phyloP scores from a whole-genome alignment of 2,888 invertebrate species.

The Erebia palarica region DNA sequence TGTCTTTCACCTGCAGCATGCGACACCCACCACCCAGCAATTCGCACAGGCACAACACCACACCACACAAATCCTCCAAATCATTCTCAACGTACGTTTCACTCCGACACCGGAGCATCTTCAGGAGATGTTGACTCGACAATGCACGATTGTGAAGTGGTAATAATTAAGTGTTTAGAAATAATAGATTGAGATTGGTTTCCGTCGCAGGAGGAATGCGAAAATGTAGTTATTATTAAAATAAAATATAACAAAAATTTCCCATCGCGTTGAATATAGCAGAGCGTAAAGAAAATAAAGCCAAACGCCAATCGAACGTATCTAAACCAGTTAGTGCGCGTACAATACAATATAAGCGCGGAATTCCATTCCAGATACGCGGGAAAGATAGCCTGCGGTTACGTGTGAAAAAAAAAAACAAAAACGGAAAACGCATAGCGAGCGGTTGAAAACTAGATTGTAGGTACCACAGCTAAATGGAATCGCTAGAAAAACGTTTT shows the following conservation, averaged over 20 bases:
- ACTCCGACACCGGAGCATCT: too few relatives aligned
- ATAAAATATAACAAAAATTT: background rate
- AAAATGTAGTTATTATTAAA: background rate
- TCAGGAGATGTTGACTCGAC: too few relatives aligned
- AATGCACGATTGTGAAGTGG: too few relatives aligned
- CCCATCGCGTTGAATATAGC: slow-evolving; percentile 18
- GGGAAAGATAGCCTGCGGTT: slow-evolving; percentile 40
- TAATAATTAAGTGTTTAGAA: too few relatives aligned
- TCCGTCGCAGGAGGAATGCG: background rate
- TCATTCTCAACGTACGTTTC: too few relatives aligned
- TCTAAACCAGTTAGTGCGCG: slow-evolving; percentile 39
- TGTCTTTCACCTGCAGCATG: too few relatives aligned
- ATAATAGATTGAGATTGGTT: too few relatives aligned
- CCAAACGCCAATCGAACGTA: slow-evolving; percentile 39
- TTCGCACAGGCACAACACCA: too few relatives aligned
- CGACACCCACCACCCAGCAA: too few relatives aligned
- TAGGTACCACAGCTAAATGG: slow-evolving; percentile 24
- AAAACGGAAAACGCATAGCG: slow-evolving; percentile 25
- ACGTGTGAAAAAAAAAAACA: slow-evolving; percentile 32
- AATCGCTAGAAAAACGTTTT: slow-evolving; percentile 5
- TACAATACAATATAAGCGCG: slow-evolving; percentile 39
- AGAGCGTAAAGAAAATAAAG: slow-evolving; percentile 29
- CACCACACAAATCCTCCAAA: too few relatives aligned
- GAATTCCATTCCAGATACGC: slow-evolving; percentile 39
- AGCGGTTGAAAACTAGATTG: slow-evolving; percentile 31